These are phyloP conservation scores for Haemorhous mexicanus DNA, from an alignment of 2,113 vertebrate species.

Conservation along the genomic window DNA sequence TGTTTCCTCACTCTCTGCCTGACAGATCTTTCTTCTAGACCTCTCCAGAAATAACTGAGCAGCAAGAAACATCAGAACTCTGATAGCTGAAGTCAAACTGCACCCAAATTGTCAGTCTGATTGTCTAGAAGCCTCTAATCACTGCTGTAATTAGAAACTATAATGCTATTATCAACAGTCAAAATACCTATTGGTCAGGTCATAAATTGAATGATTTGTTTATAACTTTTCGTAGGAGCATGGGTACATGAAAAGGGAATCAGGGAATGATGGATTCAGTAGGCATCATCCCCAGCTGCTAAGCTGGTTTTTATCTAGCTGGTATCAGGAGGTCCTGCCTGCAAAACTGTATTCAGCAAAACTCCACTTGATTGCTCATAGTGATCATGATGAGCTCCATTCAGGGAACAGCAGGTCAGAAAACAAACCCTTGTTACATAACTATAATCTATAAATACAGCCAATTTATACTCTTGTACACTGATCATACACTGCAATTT, in stretches of 20 bases:
- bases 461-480: slow-evolving; percentile 1
- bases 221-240: not conserved
- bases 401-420: slow-evolving; percentile 1
- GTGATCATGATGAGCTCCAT: slow-evolving; percentile 25
- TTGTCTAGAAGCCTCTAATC: not conserved
- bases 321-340: slow-evolving; percentile 16
- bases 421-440: not conserved
- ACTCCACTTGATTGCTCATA: not conserved
- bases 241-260: not conserved
- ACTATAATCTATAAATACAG: slow-evolving; percentile 18
- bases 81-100: not conserved
- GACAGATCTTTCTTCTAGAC: not conserved
- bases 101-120: not conserved
- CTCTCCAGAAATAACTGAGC: not conserved
- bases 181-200: not conserved
- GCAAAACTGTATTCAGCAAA: not conserved
- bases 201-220: not conserved
- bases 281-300: not conserved
- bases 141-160: not conserved
- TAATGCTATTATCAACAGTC: not conserved
- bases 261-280: not conserved
- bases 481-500: not conserved
- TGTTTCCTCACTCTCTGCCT: not conserved
- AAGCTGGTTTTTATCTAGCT: not conserved
- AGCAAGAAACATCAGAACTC: not conserved